A percentile compares a stretch with the other conserved stretches of the same genome.
Conservation (phyloP, 2,113 vertebrate species). For the Gorsachius goisagi region DNA sequence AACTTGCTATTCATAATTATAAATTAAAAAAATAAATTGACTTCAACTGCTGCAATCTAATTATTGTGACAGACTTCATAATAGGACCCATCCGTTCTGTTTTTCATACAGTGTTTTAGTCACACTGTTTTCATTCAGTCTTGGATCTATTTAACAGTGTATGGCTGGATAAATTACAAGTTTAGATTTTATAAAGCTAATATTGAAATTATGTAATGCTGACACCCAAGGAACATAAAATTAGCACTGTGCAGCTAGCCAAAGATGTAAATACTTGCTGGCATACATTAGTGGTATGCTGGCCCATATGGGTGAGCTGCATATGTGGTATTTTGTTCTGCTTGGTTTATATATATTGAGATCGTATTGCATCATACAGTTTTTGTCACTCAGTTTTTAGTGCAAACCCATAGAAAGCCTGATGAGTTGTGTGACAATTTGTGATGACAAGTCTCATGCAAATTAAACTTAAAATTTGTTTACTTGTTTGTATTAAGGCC, state of each 20-base stretch:
- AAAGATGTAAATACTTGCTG: background rate
- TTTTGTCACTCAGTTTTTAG: background rate
- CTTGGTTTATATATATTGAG: background rate
- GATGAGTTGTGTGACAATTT: background rate
- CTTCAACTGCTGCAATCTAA: background rate
- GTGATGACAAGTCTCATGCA: background rate
- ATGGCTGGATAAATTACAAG: background rate
- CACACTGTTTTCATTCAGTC: background rate
- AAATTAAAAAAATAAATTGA: background rate
- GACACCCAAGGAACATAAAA: background rate
- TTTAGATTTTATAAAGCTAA: background rate
- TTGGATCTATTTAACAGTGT: background rate
- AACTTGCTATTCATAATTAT: background rate
- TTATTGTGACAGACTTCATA: background rate
- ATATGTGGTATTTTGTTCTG: background rate
- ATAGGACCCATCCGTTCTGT: background rate
- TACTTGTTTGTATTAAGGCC: background rate
- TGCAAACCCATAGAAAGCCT: background rate
- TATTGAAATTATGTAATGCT: background rate
- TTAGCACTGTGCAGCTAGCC: background rate
- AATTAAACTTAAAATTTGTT: background rate
- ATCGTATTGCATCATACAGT: background rate
- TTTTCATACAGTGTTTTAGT: background rate
- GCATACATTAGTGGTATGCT: background rate
- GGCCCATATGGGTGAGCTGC: background rate